These are phyloP conservation scores for Apogon hyalosoma DNA, from an alignment of 2,797 vertebrate species.

Conservation along the genomic window DNA sequence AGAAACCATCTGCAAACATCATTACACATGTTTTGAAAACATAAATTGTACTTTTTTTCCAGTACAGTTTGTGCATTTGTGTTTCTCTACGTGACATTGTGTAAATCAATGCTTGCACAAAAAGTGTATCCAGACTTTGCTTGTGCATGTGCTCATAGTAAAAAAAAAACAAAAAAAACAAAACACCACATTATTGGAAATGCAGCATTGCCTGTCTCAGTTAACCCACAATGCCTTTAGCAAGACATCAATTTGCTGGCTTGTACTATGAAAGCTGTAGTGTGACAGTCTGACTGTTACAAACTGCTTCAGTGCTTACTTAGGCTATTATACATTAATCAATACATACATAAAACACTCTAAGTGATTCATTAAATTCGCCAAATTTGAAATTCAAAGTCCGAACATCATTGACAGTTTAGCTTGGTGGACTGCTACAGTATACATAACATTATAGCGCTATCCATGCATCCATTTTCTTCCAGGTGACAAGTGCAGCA, in stretches of 20 bases:
- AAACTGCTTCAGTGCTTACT: slow-evolving; percentile 42
- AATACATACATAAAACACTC: slow-evolving; percentile 56
- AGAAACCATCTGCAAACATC: slow-evolving; percentile 11
- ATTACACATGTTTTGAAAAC: background rate
- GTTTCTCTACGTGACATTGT: background rate
- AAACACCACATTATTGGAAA: slow-evolving; percentile 27
- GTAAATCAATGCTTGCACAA: background rate
- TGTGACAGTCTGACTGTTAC: slow-evolving; percentile 47
- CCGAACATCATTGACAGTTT: too few species aligned
- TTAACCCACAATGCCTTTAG: slow-evolving; percentile 48
- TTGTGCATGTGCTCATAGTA: background rate
- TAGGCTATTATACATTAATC: slow-evolving; percentile 59
- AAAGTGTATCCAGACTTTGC: background rate
- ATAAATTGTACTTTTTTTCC: background rate
- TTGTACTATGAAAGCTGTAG: slow-evolving; percentile 21
- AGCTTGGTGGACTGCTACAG: too few species aligned
- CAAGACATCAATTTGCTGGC: slow-evolving; percentile 51
- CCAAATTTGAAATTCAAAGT: background rate
- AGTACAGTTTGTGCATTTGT: background rate
- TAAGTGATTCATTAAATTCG: slow-evolving; percentile 43
- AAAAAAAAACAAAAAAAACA: background rate
- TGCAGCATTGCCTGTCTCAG: slow-evolving; percentile 22
- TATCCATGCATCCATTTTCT: too few species aligned
- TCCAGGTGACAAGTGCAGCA: too few species aligned
- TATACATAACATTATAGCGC: too few species aligned